phyloP scores from a whole-genome alignment of 2,888 invertebrate genomes.

The Eucriotettix oculatus region DNA sequence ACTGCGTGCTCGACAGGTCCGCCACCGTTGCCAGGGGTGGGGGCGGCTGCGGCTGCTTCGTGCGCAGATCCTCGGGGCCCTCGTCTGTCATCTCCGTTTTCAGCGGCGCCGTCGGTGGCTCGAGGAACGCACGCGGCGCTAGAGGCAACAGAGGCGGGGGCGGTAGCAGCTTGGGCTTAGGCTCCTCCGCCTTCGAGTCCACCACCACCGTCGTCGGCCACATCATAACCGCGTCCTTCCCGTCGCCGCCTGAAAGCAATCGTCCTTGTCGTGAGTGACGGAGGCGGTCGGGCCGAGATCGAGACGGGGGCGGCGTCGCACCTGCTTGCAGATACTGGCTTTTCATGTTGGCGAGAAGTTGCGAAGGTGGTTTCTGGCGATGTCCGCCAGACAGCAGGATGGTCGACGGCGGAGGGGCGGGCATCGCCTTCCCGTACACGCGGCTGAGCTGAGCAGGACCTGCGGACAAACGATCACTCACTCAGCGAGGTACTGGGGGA shows the following conservation, averaged over 20 bases:
- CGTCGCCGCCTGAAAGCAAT: neutral
- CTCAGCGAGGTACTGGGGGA: neutral
- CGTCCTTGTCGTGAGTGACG: neutral
- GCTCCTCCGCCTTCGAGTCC: neutral
- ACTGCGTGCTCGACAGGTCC: conserved; percentile 29
- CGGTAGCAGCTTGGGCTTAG: conserved; percentile 39
- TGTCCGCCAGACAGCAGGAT: neutral
- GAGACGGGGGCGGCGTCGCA: neutral
- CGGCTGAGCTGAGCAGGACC: neutral
- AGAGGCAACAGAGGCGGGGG: conserved; percentile 41
- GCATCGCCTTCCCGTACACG: neutral
- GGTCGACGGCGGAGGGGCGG: neutral
- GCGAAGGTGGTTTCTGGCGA: neutral
- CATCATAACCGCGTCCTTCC: neutral
- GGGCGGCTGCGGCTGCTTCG: conserved; percentile 6
- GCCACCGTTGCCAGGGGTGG: conserved; percentile 19
- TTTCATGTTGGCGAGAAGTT: neutral
- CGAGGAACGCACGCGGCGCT: conserved; percentile 30
- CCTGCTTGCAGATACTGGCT: conserved; percentile 1
- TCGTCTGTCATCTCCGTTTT: conserved; percentile 3
- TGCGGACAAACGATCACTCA: neutral
- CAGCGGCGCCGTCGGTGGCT: neutral
- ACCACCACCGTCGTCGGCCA: neutral
- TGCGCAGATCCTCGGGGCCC: conserved; percentile 4
- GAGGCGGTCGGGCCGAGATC: neutral